Evolutionary conservation across 2,113 vertebrate genomes (phyloP).

Genomic region (Caranx melampygus): DNA sequence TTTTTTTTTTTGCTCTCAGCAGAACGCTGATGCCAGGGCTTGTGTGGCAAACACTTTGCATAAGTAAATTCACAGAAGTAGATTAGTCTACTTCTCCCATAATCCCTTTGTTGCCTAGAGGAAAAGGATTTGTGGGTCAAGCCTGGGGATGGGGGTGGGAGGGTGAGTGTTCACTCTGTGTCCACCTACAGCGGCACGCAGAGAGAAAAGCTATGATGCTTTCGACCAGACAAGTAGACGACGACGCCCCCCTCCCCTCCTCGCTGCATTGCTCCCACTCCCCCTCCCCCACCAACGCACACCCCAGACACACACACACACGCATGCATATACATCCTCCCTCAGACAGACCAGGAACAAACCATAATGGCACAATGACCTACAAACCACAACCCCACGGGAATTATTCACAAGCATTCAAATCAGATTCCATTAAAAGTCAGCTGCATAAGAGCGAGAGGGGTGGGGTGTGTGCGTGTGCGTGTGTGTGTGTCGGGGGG

Average conservation of each 20-base stretch:
- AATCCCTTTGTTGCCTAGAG: constrained; percentile 71
- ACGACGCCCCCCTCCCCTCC: background rate
- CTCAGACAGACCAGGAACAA: constrained; percentile 67
- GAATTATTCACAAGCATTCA: constrained; percentile 76
- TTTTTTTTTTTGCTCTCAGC: background rate
- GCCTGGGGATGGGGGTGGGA: constrained; percentile 27
- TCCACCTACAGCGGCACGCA: constrained; percentile 37
- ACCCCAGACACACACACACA: constrained; percentile 4
- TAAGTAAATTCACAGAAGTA: constrained; percentile 59
- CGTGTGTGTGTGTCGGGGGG: background rate
- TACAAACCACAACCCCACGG: constrained; percentile 73
- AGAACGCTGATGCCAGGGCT: background rate
- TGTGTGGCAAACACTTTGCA: constrained; percentile 42
- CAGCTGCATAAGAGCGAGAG: constrained; percentile 29
- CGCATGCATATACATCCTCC: constrained; percentile 53
- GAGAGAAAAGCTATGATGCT: constrained; percentile 29
- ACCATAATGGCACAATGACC: constrained; percentile 78
- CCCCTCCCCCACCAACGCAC: constrained; percentile 41
- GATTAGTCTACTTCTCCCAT: constrained; percentile 66
- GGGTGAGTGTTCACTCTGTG: constrained; percentile 30
- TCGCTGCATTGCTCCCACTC: background rate
- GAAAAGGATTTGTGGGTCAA: constrained; percentile 76
- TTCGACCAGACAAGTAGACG: constrained; percentile 43
- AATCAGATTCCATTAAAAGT: constrained; percentile 73
- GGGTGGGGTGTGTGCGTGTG: background rate